Base-by-base conservation (phyloP, 2,888 invertebrate species). In the Luffia ferchaultella region DNA sequence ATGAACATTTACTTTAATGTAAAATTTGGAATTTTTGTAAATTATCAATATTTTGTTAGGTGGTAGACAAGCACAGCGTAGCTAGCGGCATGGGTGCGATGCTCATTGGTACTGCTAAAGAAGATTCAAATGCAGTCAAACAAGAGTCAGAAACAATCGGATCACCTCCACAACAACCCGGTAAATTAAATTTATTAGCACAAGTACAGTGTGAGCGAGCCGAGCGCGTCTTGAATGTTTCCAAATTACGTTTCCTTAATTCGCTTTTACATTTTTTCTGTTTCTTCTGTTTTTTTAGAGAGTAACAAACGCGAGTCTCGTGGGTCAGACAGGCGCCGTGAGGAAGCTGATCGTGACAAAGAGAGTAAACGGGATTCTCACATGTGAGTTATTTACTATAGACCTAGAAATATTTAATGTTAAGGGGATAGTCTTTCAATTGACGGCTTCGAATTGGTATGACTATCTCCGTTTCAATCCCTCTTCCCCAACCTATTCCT, bases 281-380 rank as follows among this genome's bases (percentile, higher is more conserved):
- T n/a, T n/a, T n/a, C n/a, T n/a, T n/a, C 12, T 30, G 12, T 30
- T 7, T 30, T 30, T 30, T 30, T 30, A 30, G 30, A 30, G 30
- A 30, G 12, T 30, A 30, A 30, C 1, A 82, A 78, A 59, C 70
- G 73, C 3, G 82, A 82, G 46, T 57, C 71, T 0, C 67, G 76
- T 16, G 65, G 54, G 17, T 73, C 65, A 53, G 82, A 80, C 15
- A 64, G 74, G 52, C 79, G 80, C 20, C 71, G 77, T 17, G 82
- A 83, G 1, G 80, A 82, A 2, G 55, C 64, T 0, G 82, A 83
- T 42, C 70, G 79, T 3, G 82, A 82, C 2, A 82, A 82, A 52
- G 82, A 83, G 45, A 54, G 69, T 1, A 82, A 83, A 64, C 75
- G 82, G 17, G 82, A 82, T 64, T 71, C 77, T 16, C 62, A 78